Percentiles rank a stretch among this genome's conserved stretches.
These are phyloP conservation scores for Sesia apiformis DNA, from an alignment of 2,888 invertebrate species.

Conservation along the genomic window DNA sequence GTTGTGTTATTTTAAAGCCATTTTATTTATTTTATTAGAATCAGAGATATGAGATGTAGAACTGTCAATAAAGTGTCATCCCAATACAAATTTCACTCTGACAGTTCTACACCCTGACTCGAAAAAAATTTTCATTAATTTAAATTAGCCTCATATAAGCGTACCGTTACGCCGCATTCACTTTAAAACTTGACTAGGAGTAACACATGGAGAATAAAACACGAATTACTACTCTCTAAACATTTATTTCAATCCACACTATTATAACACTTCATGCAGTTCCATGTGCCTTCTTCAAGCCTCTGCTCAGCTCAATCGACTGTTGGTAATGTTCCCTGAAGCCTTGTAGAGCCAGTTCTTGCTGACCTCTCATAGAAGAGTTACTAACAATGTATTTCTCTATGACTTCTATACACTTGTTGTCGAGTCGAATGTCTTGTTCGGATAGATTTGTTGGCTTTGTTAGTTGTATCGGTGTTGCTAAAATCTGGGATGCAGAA, in stretches of 20 bases:
- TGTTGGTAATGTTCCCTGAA: slow-evolving; percentile 79
- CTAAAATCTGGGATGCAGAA: slow-evolving; percentile 40
- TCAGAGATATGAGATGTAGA: too few relatives aligned
- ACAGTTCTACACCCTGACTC: too few relatives aligned
- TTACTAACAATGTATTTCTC: slow-evolving; percentile 76
- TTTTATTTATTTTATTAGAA: too few relatives aligned
- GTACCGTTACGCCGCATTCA: too few relatives aligned
- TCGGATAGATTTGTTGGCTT: slow-evolving; percentile 71
- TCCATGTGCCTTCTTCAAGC: slow-evolving; percentile 81
- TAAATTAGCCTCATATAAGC: too few relatives aligned
- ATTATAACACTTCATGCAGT: slow-evolving; percentile 20
- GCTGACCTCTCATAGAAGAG: slow-evolving; percentile 78
- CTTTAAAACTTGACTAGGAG: too few relatives aligned
- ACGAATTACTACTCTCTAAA: not conserved
- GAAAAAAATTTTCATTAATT: too few relatives aligned
- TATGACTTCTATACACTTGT: slow-evolving; percentile 72
- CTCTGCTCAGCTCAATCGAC: slow-evolving; percentile 72
- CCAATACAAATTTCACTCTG: too few relatives aligned
- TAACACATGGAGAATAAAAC: not conserved
- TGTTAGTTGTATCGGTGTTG: slow-evolving; percentile 44
- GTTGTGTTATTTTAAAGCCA: too few relatives aligned
- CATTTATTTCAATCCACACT: not conserved
- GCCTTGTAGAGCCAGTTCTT: slow-evolving; percentile 82
- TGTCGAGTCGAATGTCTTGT: slow-evolving; percentile 68
- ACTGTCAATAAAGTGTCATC: too few relatives aligned